Evolutionary conservation across 2,888 invertebrate species (phyloP).

Genomic region (Chironomus riparius): DNA sequence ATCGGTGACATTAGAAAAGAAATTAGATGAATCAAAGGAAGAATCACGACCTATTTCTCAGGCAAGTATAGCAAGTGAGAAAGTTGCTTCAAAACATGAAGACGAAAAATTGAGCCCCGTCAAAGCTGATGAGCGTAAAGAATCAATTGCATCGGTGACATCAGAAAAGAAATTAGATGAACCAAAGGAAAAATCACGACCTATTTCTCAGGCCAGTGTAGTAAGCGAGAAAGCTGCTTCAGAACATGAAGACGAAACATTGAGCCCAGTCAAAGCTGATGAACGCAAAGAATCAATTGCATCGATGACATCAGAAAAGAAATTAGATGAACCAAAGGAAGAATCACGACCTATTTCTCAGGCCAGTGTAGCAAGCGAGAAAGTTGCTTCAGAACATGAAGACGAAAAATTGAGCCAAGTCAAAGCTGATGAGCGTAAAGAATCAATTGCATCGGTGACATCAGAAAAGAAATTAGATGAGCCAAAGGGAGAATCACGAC

Average conservation of each 20-base stretch:
- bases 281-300: slow-evolving; percentile 11
- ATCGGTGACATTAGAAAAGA: background rate
- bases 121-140: slow-evolving; percentile 15
- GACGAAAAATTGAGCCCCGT: background rate
- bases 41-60: slow-evolving; percentile 28
- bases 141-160: slow-evolving; percentile 1
- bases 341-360: slow-evolving; percentile 27
- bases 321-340: slow-evolving; percentile 24
- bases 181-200: slow-evolving; percentile 19
- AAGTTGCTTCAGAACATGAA: background rate
- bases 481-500: slow-evolving; percentile 16
- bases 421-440: slow-evolving; percentile 5
- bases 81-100: background rate
- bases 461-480: slow-evolving; percentile 5
- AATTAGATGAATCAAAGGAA: slow-evolving; percentile 10
- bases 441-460: background rate
- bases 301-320: background rate
- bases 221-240: slow-evolving; percentile 24
- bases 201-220: slow-evolving; percentile 28
- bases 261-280: background rate
- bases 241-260: background rate
- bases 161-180: slow-evolving; percentile 4
- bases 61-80: slow-evolving; percentile 28
- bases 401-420: background rate
- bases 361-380: slow-evolving; percentile 10